A percentile compares a stretch with the other conserved stretches of the same genome.
These are phyloP conservation scores for Xanthia togata DNA, from an alignment of 2,888 invertebrate genomes.

Conservation along the genomic window DNA sequence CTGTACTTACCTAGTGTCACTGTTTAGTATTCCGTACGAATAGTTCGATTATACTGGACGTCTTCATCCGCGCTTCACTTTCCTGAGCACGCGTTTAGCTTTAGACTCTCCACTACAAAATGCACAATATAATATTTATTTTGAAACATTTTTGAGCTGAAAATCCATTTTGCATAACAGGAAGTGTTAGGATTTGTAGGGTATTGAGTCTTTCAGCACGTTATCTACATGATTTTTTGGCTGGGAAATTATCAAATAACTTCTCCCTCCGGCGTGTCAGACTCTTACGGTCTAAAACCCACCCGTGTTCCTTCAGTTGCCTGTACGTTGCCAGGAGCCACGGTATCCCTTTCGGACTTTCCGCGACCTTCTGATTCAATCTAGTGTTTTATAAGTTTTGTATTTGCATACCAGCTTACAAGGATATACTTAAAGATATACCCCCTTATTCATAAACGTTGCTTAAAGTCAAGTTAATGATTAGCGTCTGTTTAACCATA, in stretches of 20 bases:
- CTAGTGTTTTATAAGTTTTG: not conserved
- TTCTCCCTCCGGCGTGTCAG: no score
- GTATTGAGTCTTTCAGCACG: not conserved
- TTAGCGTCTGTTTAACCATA: no score
- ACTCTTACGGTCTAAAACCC: no score
- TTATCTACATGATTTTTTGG: not conserved
- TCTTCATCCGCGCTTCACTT: constrained; percentile 3
- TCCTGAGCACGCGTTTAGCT: constrained; percentile 11
- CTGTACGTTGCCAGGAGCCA: no score
- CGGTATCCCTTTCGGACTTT: no score
- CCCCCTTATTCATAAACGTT: no score
- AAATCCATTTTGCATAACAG: constrained; percentile 24
- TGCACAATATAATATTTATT: constrained; percentile 22
- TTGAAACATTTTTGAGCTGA: constrained; percentile 1
- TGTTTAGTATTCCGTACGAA: constrained; percentile 23
- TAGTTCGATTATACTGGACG: constrained; percentile 13
- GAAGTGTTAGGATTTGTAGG: not conserved
- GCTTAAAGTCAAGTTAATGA: no score
- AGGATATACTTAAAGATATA: not conserved
- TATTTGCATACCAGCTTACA: not conserved
- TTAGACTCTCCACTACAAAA: not conserved
- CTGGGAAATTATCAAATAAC: no score
- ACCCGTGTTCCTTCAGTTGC: no score
- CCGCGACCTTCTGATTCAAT: no score
- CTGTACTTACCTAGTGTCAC: not conserved